Evolutionary conservation across 2,113 vertebrate genomes (phyloP), one percentile per base, ranked within the genome.

Genomic region (Australoheros scitulus): DNA sequence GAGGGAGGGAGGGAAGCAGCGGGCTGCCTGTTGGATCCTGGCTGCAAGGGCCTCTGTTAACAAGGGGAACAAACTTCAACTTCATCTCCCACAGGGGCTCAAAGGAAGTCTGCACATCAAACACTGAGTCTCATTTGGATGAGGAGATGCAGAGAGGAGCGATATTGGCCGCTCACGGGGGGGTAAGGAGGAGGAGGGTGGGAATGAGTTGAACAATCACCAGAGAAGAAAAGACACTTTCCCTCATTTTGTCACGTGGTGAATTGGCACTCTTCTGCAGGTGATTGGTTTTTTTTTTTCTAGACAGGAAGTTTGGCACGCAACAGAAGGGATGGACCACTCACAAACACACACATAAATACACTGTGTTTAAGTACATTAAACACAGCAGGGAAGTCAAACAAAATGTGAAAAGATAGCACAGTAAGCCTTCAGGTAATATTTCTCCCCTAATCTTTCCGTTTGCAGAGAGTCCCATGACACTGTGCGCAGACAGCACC

Each of bases 381-480:
- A 32, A 61, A 60, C 15, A 24, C 61, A 61, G 2, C 34, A 26
- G 61, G 78, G 68, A 82, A 86, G 80, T 81, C 74, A 15, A 63
- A 47, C 83, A 15, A 57, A 83, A 81, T 26, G n/a, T 61, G 79
- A 52, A 74, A 70, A 85, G 91, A 91, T 86, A 82, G 80, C 82
- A 34, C 85, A 58, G 41, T 83, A 88, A 91, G 72, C 87, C 86
- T 86, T 77, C 61, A 86, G 88, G 83, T 92, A 76, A 91, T 82
- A 84, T 90, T 89, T 86, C 84, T 79, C 80, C 68, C 10, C 82
- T 93, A 93, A 94, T 94, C 93, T 94, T 61, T 85, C 80, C 56
- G 24, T 91, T 89, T 87, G 88, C 93, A 93, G 91, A 89, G 79
- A 64, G 77, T 92, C 92, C 91, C 93, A 72, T 63, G 88, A 92